These are phyloP conservation scores for Euplexia lucipara DNA, from an alignment of 2,888 invertebrate species.

Conservation along the genomic window DNA sequence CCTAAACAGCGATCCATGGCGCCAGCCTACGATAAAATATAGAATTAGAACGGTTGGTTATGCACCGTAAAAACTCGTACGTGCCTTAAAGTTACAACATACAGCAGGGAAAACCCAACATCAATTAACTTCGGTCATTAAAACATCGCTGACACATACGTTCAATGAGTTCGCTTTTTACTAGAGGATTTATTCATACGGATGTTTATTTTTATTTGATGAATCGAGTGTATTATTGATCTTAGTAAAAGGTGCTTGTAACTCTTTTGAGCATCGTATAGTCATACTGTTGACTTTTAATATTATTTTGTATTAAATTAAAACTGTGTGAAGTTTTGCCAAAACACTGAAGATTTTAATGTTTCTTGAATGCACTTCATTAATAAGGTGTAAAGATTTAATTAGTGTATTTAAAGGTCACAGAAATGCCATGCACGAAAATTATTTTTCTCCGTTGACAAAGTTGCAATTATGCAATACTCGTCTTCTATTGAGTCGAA, in stretches of 20 bases:
- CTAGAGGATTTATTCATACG: constrained; percentile 12
- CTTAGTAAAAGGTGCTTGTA: not conserved
- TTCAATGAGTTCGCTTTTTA: constrained; percentile 25
- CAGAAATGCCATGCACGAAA: too few species aligned
- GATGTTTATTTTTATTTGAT: constrained; percentile 15
- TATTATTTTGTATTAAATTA: constrained; percentile 2
- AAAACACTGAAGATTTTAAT: too few species aligned
- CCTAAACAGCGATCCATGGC: constrained; percentile 17
- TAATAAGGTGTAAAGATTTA: too few species aligned
- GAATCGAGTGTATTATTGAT: constrained; percentile 5
- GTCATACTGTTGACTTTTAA: not conserved
- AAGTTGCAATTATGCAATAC: not conserved
- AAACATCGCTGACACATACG: constrained; percentile 24
- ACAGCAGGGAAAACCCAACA: constrained; percentile 38
- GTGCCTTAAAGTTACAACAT: constrained; percentile 36
- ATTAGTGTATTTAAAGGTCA: too few species aligned
- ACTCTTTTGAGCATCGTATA: not conserved
- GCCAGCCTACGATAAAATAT: constrained; percentile 22
- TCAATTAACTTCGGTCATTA: constrained; percentile 41
- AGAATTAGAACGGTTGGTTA: constrained; percentile 24
- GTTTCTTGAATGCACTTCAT: too few species aligned
- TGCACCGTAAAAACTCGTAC: constrained; percentile 33
- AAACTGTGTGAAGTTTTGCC: too few species aligned
- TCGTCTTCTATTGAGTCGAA: not conserved
- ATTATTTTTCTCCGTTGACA: too few species aligned